A percentile compares a stretch with the other conserved stretches of the same genome.
Conservation (phyloP, 2,113 vertebrate species). For the Aleadryas rufinucha region DNA sequence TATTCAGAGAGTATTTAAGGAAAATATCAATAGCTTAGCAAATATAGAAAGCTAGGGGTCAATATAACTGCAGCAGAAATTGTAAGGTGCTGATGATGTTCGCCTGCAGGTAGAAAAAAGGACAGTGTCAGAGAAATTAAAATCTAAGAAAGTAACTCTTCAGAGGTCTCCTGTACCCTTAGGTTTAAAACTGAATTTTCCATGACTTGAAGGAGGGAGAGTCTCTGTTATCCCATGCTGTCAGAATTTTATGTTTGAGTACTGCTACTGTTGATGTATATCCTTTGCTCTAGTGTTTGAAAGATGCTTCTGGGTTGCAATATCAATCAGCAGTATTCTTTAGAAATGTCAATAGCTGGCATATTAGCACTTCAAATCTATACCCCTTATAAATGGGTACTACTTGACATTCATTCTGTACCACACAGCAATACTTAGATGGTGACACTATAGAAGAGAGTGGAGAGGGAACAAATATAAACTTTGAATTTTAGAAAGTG, state of each 20-base stretch:
- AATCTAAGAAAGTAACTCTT: not conserved
- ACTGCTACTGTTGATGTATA: not conserved
- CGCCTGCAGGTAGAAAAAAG: not conserved
- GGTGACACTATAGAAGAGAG: not conserved
- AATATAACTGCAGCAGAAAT: not conserved
- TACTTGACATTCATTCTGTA: slow-evolving; percentile 59
- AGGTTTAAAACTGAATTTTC: not conserved
- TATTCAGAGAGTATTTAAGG: not conserved
- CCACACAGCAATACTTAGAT: slow-evolving; percentile 5
- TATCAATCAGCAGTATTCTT: slow-evolving; percentile 46
- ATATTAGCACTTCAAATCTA: slow-evolving; percentile 55
- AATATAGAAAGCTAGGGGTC: not conserved
- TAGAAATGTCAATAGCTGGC: slow-evolving; percentile 60
- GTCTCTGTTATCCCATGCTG: not conserved
- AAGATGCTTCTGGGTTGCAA: not conserved
- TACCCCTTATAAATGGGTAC: slow-evolving; percentile 8
- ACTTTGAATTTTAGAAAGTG: not conserved
- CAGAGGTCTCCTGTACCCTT: not conserved
- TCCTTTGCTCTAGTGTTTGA: slow-evolving; percentile 23
- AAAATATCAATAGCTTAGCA: not conserved
- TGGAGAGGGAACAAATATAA: not conserved
- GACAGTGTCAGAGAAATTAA: not conserved
- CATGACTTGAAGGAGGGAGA: not conserved
- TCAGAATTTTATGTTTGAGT: not conserved
- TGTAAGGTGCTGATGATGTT: not conserved